Evolutionary conservation across 1,140 invertebrate species (phyloP), one percentile per base, ranked within the genome.

Genomic region (Trachymyrmex septentrionalis): DNA sequence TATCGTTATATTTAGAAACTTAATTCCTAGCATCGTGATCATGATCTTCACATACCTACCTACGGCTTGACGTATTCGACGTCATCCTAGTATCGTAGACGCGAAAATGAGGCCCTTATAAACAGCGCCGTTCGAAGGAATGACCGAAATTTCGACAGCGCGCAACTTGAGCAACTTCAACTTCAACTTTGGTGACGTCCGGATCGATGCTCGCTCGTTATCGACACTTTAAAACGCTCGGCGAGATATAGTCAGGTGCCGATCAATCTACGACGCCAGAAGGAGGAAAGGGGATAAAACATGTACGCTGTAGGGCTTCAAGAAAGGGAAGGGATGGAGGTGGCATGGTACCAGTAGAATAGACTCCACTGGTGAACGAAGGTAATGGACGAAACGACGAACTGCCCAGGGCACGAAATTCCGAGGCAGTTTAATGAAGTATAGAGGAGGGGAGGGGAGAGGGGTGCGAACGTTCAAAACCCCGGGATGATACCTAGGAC

Each of bases 331-430:
- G 64, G 55, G 48, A 38, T 12, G 38, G 14, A 34, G 50, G 61
- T 48, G 50, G 44, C 55, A 48, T 64, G 55, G 4, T 9, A 9
- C 16, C n/a, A 72, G 57, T n/a, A 76, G 81, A 85, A 67, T 78
- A 73, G 53, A 85, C 48, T 55, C 55, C 30, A 21, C 10, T 69
- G 73, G 59, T 53, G 34, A 77, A 38, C n/a, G 72, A 64, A 12
- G 82, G n/a, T 85, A 85, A 85, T 85, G 82, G 73, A 85, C 82
- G 73, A 57, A 76, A 59, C 73, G 82, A 48, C 59, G 61, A 85
- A 85, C 82, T 78, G 73, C 61, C n/a, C n/a, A n/a, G n/a, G n/a
- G n/a, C 61, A 85, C 82, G 82, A 85, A 85, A 85, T 85, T 85
- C 34, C 73, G 59, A 55, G 82, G 55, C 59, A 85, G 53, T 53